These are phyloP conservation scores for Spondyliosoma cantharus DNA, from an alignment of 2,797 vertebrate species.

Conservation along the genomic window DNA sequence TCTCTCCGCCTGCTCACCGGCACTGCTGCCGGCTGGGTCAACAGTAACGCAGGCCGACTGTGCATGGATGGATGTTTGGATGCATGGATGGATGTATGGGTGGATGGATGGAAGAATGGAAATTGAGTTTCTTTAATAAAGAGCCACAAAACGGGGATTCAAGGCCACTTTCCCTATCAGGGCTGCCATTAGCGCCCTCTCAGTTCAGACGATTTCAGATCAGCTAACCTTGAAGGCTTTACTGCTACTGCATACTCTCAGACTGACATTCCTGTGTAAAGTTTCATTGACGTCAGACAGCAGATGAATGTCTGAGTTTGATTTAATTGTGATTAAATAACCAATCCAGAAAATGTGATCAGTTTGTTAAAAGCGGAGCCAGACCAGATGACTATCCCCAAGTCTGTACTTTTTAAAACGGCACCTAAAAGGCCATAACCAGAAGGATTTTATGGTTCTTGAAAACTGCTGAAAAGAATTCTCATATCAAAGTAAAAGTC, in stretches of 20 bases:
- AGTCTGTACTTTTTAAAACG: background rate
- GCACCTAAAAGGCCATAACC: background rate
- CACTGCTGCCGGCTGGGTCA: slow-evolving; percentile 43
- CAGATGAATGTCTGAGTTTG: background rate
- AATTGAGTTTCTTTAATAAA: slow-evolving; percentile 52
- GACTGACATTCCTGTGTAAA: background rate
- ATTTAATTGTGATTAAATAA: slow-evolving; percentile 13
- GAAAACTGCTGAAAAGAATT: background rate
- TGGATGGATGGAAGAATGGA: slow-evolving; percentile 25
- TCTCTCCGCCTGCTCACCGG: slow-evolving; percentile 42
- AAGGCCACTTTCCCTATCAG: slow-evolving; percentile 42
- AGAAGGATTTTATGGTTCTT: background rate
- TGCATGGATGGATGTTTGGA: slow-evolving; percentile 20
- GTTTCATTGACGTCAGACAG: slow-evolving; percentile 14
- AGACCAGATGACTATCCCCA: background rate
- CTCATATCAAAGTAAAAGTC: background rate
- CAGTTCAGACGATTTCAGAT: slow-evolving; percentile 26
- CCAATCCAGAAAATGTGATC: background rate
- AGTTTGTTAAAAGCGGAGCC: slow-evolving; percentile 2
- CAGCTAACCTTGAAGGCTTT: slow-evolving; percentile 32
- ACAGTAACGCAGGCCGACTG: slow-evolving; percentile 41
- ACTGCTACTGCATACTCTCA: background rate
- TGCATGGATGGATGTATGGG: slow-evolving; percentile 17
- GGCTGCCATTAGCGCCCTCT: slow-evolving; percentile 23
- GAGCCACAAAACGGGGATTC: slow-evolving; percentile 20